These are phyloP conservation scores for Baccha elongata DNA, from an alignment of 2,888 invertebrate species.

Conservation along the genomic window DNA sequence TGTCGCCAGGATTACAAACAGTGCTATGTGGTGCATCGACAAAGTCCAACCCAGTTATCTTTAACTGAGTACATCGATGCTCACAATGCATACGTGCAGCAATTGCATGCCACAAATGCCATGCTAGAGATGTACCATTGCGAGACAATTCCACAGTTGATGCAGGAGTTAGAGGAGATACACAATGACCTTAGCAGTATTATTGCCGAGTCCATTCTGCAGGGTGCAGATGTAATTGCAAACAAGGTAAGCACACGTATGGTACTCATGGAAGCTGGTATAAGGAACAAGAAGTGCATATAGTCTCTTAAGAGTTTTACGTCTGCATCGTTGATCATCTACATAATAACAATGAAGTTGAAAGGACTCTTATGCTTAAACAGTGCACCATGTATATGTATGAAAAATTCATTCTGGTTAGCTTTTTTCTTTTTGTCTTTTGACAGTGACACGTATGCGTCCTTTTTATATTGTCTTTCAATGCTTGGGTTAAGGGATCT, in stretches of 20 bases:
- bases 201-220: constrained; percentile 93
- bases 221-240: constrained; percentile 92
- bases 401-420: too few species aligned
- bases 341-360: constrained; percentile 24
- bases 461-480: background rate
- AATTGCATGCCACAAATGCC: constrained; percentile 95
- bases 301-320: background rate
- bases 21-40: constrained; percentile 91
- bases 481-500: background rate
- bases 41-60: constrained; percentile 87
- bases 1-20: constrained; percentile 94
- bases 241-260: constrained; percentile 86
- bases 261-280: background rate
- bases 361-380: constrained; percentile 2
- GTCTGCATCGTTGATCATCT: constrained; percentile 14
- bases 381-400: background rate
- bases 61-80: constrained; percentile 93
- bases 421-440: too few species aligned
- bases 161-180: constrained; percentile 96
- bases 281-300: background rate
- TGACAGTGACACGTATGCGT: constrained; percentile 1
- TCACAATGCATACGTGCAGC: constrained; percentile 96
- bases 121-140: constrained; percentile 95
- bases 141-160: constrained; percentile 92
- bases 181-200: constrained; percentile 94